Evolutionary conservation across 1,140 invertebrate genomes (phyloP).

Genomic region (Drosophila simulans): DNA sequence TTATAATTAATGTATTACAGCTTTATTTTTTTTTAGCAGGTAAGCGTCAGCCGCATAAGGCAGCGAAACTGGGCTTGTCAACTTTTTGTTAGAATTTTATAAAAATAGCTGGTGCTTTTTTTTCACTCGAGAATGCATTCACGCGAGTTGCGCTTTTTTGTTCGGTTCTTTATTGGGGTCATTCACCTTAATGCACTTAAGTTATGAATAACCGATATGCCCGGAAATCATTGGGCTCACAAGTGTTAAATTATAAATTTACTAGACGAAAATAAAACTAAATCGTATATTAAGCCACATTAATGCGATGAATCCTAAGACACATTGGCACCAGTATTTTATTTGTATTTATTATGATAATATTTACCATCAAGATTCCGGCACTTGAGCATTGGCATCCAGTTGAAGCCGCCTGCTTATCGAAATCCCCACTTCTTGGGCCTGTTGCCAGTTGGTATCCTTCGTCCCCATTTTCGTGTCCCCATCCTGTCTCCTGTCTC

Average conservation of each 20-base stretch:
- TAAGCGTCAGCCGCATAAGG: not conserved
- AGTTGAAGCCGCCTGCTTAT: conserved; percentile 4
- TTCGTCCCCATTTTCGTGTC: not conserved
- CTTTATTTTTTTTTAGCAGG: conserved; percentile 2
- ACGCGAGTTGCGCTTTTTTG: not conserved
- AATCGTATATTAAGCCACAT: too few relatives aligned
- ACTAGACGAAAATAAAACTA: not conserved
- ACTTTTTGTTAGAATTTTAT: conserved; percentile 1
- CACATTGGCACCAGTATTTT: not conserved
- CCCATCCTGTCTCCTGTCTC: not conserved
- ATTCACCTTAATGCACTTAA: not conserved
- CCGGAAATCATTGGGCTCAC: not conserved
- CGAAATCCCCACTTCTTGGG: conserved; percentile 1
- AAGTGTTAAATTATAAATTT: not conserved
- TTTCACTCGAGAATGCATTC: not conserved
- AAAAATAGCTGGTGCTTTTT: conserved; percentile 1
- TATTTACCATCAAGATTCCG: not conserved
- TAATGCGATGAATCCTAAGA: too few relatives aligned
- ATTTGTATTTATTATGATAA: not conserved
- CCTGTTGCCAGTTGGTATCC: conserved; percentile 1
- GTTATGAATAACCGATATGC: not conserved
- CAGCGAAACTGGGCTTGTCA: conserved; percentile 3
- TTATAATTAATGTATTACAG: conserved; percentile 11
- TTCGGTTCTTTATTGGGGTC: conserved; percentile 1
- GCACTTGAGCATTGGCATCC: conserved; percentile 8